Percentiles rank a stretch among this genome's conserved stretches.
These are phyloP conservation scores for Eupithecia subumbrata DNA, from an alignment of 2,888 invertebrate genomes.

Conservation along the genomic window DNA sequence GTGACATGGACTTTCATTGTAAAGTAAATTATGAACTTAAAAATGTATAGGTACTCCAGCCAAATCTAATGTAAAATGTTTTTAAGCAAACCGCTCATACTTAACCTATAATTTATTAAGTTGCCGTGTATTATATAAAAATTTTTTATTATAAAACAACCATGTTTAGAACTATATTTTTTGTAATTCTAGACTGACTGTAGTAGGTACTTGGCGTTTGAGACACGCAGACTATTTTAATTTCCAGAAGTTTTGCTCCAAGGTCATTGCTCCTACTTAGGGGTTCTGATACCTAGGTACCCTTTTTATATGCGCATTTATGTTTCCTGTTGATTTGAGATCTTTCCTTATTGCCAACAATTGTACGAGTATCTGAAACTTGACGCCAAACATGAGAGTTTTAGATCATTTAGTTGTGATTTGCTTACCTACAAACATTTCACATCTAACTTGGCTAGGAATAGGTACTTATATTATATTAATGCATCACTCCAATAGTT, in stretches of 20 bases:
- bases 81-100: background rate
- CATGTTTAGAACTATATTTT: too few species aligned
- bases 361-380: background rate
- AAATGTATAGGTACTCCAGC: background rate
- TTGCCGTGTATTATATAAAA: background rate
- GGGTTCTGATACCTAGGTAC: too few species aligned
- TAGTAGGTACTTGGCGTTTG: too few species aligned
- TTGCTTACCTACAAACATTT: background rate
- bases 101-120: background rate
- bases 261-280: too few species aligned
- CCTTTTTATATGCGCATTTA: background rate
- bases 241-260: too few species aligned
- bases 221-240: too few species aligned
- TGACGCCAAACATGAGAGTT: background rate
- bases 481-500: conserved; percentile 11
- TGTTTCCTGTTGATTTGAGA: background rate
- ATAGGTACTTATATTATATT: conserved; percentile 3
- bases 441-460: background rate
- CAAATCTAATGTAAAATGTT: background rate
- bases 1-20: conserved; percentile 9
- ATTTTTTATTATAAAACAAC: too few species aligned
- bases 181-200: too few species aligned
- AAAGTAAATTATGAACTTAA: conserved; percentile 1
- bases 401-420: background rate
- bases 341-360: background rate